A percentile compares a stretch with the other conserved stretches of the same genome.
These are phyloP conservation scores for Leptodactylus fallax DNA, from an alignment of 2,797 vertebrate genomes.

Conservation along the genomic window DNA sequence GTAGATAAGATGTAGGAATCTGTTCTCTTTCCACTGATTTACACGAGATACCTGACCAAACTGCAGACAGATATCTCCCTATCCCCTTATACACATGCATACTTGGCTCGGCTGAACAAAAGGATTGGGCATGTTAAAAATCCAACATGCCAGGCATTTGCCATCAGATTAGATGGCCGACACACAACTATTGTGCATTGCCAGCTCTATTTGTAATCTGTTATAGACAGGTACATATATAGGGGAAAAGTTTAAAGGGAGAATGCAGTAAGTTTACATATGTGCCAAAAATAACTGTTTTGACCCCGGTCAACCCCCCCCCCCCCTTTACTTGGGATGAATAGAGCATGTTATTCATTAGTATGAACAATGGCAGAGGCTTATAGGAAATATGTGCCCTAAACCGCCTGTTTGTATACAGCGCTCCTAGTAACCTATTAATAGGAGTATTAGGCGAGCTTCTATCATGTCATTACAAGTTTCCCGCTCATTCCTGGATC, in stretches of 20 bases:
- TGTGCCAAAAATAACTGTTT: background rate
- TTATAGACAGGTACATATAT: background rate
- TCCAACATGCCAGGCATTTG: too few relatives aligned
- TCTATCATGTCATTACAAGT: conserved; percentile 29
- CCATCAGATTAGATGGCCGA: too few relatives aligned
- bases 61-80: too few relatives aligned
- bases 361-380: background rate
- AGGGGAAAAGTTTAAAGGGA: background rate
- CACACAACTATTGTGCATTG: too few relatives aligned
- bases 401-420: background rate
- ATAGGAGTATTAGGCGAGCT: conserved; percentile 18
- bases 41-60: too few relatives aligned
- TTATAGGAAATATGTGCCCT: background rate
- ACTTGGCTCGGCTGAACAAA: too few relatives aligned
- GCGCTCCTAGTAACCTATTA: conserved; percentile 31
- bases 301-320: background rate
- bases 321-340: background rate
- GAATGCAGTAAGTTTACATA: background rate
- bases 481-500: background rate
- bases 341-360: background rate
- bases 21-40: too few relatives aligned
- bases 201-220: background rate
- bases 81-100: too few relatives aligned
- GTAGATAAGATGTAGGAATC: too few relatives aligned
- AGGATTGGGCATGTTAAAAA: too few relatives aligned